Evolutionary conservation across 2,797 vertebrate species (phyloP).

Genomic region (Chaetophractus vellerosus): DNA sequence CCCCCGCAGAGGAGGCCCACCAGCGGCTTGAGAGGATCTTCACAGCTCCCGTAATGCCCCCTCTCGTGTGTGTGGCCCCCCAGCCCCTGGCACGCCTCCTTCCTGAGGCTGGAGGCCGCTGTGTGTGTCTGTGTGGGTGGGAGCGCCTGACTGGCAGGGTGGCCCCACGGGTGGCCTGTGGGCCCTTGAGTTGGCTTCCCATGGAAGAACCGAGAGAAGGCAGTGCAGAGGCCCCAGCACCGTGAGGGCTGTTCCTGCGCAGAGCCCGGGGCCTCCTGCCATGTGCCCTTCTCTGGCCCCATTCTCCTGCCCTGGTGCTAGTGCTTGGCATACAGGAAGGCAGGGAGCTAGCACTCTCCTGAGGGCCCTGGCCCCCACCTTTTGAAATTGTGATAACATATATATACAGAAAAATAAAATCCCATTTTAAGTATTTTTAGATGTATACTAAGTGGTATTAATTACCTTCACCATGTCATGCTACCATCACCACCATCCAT

Average conservation of each 20-base stretch:
- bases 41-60: conserved; percentile 93
- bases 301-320: not conserved
- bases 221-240: not conserved
- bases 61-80: not conserved
- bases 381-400: too few relatives aligned
- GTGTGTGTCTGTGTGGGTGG: not conserved
- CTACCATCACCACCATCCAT: too few relatives aligned
- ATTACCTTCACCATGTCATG: too few relatives aligned
- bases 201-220: not conserved
- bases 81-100: not conserved
- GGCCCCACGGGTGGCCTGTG: not conserved
- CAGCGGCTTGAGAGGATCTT: conserved; percentile 97
- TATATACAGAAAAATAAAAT: too few relatives aligned
- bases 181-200: not conserved
- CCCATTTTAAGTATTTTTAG: too few relatives aligned
- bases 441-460: too few relatives aligned
- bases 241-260: not conserved
- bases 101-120: not conserved
- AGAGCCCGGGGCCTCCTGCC: not conserved
- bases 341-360: not conserved
- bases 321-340: not conserved
- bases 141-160: not conserved
- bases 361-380: too few relatives aligned
- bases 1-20: conserved; percentile 94
- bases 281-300: not conserved